These are phyloP conservation scores for Zelostemma sp. DNA, from an alignment of 1,140 invertebrate species.

Conservation along the genomic window DNA sequence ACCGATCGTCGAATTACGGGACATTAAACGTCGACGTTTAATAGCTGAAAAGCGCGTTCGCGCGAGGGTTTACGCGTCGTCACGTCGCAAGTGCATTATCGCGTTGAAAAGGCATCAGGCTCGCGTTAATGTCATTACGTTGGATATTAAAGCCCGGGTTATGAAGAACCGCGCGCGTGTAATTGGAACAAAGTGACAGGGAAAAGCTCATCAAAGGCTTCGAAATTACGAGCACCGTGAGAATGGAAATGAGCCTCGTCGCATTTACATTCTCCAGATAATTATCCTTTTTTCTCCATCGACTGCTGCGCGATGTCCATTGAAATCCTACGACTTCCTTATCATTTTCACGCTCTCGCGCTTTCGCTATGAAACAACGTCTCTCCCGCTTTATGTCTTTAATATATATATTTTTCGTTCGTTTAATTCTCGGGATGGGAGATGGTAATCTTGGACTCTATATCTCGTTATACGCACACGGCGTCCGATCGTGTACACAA, in stretches of 20 bases:
- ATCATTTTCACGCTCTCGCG: constrained; percentile 37
- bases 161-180: neutral
- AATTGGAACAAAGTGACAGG: neutral
- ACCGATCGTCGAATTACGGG: too few species aligned
- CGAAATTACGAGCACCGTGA: neutral
- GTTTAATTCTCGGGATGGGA: constrained; percentile 8
- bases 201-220: too few species aligned
- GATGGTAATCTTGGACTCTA: constrained; percentile 18
- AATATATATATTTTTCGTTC: constrained; percentile 17
- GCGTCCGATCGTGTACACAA: constrained; percentile 36
- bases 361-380: constrained; percentile 18
- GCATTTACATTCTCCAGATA: neutral
- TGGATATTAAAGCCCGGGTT: constrained; percentile 1
- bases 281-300: too few species aligned
- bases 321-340: constrained; percentile 1
- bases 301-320: too few species aligned
- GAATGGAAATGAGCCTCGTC: constrained; percentile 2
- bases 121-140: neutral
- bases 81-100: constrained; percentile 1
- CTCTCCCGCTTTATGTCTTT: constrained; percentile 20
- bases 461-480: constrained; percentile 24
- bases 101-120: neutral
- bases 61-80: neutral
- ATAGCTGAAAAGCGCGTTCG: too few species aligned
- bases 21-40: too few species aligned